Base-by-base conservation (phyloP, 2,888 invertebrate species). In the Drosophila recens region DNA sequence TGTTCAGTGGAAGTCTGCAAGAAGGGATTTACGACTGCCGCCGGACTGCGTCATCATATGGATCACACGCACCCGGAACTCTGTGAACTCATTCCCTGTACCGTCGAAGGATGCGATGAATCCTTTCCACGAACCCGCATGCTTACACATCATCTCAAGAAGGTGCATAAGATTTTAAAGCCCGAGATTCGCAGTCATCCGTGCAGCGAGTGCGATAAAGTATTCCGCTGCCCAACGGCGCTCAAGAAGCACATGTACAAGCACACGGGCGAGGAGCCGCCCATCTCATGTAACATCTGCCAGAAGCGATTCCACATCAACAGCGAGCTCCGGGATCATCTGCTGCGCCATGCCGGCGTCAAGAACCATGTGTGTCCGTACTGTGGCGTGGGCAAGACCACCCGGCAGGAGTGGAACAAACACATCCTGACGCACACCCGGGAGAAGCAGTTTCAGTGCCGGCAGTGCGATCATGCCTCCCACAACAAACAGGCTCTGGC, bases 321-420 rank as follows among this genome's bases (percentile, higher is more conserved):
- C 53, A 90, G 91, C 27, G 91, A 91, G 3, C 81, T 92, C 0
- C 90, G 91, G 34, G 92, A 92, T 52, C 92, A 92, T 75, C 76
- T 92, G 2, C 80, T 92, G 66, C 90, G 92, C 0, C 92, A 92
- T 67, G 91, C 91, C 0, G 92, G 92, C 13, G 91, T 92, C 20
- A 91, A 91, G 59, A 92, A 92, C 38, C 92, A 91, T 33, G 91
- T 92, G 0, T 92, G 92, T 15, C 91, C 92, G 0, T 91, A 92
- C 53, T 92, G 92, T 51, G 92, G 92, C 0, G 90, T 91, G 8
- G 91, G 90, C 3, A 92, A 92, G 58, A 91, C 92, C 1, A 92
- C 92, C 0, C 79, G 90, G 0, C 91, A 91, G 61, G 92, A 92
- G 56, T 87, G 91, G 83, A 91, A 91, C 45, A 91, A 90, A 5